Evolutionary conservation across 2,888 invertebrate species (phyloP).

Genomic region (Ophion obscuratus): DNA sequence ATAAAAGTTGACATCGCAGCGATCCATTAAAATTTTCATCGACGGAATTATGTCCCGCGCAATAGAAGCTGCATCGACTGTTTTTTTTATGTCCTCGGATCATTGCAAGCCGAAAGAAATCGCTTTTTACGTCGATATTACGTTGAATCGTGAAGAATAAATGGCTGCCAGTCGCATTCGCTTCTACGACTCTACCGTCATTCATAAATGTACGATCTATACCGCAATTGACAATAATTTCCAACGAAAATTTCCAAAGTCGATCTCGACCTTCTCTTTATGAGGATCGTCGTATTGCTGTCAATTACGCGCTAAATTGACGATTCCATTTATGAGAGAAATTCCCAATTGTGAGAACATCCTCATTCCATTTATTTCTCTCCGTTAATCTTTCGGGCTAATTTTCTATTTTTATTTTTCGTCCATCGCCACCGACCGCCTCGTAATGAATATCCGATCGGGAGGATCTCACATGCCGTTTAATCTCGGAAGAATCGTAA

Average conservation of each 20-base stretch:
- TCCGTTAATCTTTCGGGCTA: background rate
- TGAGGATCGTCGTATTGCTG: background rate
- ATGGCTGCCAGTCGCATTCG: too few species aligned
- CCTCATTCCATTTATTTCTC: background rate
- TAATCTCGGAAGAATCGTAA: conserved; percentile 48
- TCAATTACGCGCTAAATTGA: background rate
- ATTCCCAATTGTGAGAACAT: background rate
- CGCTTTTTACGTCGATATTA: too few species aligned
- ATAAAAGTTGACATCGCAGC: background rate
- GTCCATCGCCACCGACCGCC: background rate
- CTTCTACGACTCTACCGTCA: too few species aligned
- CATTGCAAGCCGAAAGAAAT: background rate
- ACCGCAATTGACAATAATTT: background rate
- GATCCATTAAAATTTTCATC: background rate
- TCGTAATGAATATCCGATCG: background rate
- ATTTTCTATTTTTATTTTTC: background rate
- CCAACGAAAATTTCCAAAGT: background rate
- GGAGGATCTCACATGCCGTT: conserved; percentile 26
- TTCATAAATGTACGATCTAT: background rate
- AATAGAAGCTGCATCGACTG: background rate
- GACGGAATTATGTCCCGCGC: background rate
- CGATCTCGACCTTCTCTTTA: background rate
- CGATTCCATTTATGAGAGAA: background rate
- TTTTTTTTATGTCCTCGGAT: background rate
- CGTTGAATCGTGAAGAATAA: too few species aligned